These are phyloP conservation scores for Thryonomys swinderianus DNA, from an alignment of 2,113 vertebrate genomes.

Conservation along the genomic window DNA sequence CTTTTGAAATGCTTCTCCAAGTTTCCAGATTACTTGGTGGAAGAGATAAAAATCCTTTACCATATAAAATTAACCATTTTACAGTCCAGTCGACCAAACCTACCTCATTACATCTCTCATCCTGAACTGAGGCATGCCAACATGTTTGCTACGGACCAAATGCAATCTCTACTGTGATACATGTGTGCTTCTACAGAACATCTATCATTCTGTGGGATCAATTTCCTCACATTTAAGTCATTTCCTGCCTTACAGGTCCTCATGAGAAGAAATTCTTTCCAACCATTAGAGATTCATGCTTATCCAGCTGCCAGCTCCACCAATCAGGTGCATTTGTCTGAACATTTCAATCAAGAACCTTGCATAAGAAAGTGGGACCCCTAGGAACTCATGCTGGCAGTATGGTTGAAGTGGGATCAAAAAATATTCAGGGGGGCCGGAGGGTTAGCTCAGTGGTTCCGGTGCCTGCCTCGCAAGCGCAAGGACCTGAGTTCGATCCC, in stretches of 20 bases:
- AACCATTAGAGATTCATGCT: neutral
- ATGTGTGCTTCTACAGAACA: too few relatives aligned
- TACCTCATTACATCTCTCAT: neutral
- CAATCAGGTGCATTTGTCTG: neutral
- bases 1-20: neutral
- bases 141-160: neutral
- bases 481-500: too few relatives aligned
- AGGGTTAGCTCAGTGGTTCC: too few relatives aligned
- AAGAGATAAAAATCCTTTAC: neutral
- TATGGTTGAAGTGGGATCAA: neutral
- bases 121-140: neutral
- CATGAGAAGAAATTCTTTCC: too few relatives aligned
- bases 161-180: neutral
- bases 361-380: neutral
- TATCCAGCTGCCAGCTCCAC: neutral
- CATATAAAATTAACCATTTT: neutral
- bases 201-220: neutral
- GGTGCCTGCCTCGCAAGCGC: too few relatives aligned
- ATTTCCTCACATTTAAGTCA: neutral
- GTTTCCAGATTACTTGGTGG: too few relatives aligned
- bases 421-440: neutral
- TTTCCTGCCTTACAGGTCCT: neutral
- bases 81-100: too few relatives aligned
- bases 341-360: neutral
- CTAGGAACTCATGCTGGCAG: too few relatives aligned